Base-by-base conservation (phyloP, 2,888 invertebrate genomes). In the Xestia rhomboidea region DNA sequence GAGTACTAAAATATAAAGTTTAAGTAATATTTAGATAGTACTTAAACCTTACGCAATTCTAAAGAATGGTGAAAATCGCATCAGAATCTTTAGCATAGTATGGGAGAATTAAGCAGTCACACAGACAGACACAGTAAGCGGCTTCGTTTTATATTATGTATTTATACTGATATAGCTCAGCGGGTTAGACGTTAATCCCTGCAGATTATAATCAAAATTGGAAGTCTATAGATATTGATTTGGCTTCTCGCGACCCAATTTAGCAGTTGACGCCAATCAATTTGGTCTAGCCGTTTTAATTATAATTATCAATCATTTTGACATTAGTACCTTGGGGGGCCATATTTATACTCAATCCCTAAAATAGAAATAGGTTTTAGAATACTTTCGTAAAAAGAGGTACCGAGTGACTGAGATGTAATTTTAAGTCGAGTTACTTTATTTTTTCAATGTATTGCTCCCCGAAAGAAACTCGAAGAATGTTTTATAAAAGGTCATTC, bases 191-290 rank as follows among this genome's bases (percentile, higher is more conserved):
- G 57, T 49, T 57, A 68, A 68, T 81, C 76, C 63, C 57, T 49
- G 6, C n/a, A 57, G 76, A 64, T 79, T 64, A 82, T 44, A 46
- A 64, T 68, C 63, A 68, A 75, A 63, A 82, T 81, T 68, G 68
- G 49, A 68, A 76, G 67, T 64, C 49, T 57, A 57, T 41, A 38
- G 68, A 57, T 82, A 82, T 79, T 82, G 68, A 68, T 82, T 82
- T 68, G 49, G 57, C 27, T 68, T 44, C 15, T 75, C 57, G 82
- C 27, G 63, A 24, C 64, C 76, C 76, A 76, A 68, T 82, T 76
- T 63, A 49, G 7, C 27, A 66, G 49, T 66, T 51, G 41, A 66
- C 15, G 57, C 41, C 49, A 66, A 81, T 78, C 74, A 66, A 78
- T 66, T 60, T 60, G 34, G 15, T 60, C 66, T 57, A 30, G 27